Evolutionary conservation across 2,797 vertebrate species (phyloP).

Genomic region (Fundulus diaphanus): DNA sequence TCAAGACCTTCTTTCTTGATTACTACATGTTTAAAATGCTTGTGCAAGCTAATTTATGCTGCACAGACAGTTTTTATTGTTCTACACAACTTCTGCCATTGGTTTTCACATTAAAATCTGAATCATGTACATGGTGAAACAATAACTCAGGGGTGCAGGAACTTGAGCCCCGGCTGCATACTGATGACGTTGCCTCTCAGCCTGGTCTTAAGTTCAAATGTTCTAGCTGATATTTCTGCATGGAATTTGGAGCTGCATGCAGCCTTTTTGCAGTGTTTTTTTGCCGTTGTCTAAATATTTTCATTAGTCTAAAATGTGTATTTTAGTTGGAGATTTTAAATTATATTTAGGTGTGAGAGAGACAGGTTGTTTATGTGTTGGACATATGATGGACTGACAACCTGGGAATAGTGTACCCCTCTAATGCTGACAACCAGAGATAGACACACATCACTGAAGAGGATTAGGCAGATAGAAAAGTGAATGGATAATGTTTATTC

Average conservation of each 20-base stretch:
- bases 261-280: not conserved
- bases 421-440: not conserved
- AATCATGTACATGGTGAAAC: not conserved
- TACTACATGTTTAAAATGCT: not conserved
- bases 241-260: not conserved
- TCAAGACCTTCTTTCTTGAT: not conserved
- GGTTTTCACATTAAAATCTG: not conserved
- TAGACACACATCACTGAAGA: not conserved
- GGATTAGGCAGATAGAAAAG: not conserved
- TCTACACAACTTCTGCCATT: not conserved
- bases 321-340: not conserved
- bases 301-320: not conserved
- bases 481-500: conserved; percentile 1
- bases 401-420: not conserved
- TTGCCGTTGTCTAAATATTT: too few relatives aligned
- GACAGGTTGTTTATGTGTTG: not conserved
- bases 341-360: not conserved
- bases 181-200: not conserved
- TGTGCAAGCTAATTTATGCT: not conserved
- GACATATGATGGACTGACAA: not conserved
- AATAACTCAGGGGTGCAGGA: not conserved
- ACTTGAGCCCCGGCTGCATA: not conserved
- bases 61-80: not conserved
- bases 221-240: not conserved
- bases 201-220: not conserved